Evolutionary conservation across 2,113 vertebrate genomes (phyloP).

Genomic region (Tupaia chinensis): DNA sequence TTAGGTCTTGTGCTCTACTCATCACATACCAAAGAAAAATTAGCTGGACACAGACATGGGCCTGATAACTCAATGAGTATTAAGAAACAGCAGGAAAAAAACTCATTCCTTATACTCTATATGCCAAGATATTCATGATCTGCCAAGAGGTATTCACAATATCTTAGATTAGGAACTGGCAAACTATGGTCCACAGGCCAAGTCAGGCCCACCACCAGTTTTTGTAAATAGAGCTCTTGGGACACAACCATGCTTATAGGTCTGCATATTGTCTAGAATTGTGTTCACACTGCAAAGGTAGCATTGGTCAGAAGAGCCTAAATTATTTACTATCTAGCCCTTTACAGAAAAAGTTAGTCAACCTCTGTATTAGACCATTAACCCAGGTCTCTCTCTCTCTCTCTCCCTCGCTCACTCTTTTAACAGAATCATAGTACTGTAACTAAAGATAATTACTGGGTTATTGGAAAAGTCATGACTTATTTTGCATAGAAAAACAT

Average conservation of each 20-base stretch:
- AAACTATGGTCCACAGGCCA: neutral
- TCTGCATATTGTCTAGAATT: neutral
- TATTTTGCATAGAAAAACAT: no score
- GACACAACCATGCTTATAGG: neutral
- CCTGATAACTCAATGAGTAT: slow-evolving; percentile 51
- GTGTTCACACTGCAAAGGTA: neutral
- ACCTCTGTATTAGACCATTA: neutral
- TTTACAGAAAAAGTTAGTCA: slow-evolving; percentile 24
- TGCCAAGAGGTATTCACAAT: neutral
- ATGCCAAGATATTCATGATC: neutral
- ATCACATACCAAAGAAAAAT: slow-evolving; percentile 14
- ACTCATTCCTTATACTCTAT: neutral
- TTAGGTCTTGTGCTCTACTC: slow-evolving; percentile 3
- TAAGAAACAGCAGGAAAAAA: slow-evolving; percentile 34
- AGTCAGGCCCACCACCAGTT: neutral
- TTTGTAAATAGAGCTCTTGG: slow-evolving; percentile 2
- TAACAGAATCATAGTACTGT: neutral
- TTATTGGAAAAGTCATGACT: no score
- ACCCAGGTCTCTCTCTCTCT: neutral
- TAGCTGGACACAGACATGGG: neutral
- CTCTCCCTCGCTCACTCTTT: neutral
- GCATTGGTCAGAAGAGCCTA: neutral
- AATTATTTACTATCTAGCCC: slow-evolving; percentile 20
- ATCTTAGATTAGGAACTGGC: neutral
- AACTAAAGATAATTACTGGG: neutral